Evolutionary conservation across 2,888 invertebrate species (phyloP), one percentile per base, ranked within the genome.

Genomic region (Erebia aethiops): DNA sequence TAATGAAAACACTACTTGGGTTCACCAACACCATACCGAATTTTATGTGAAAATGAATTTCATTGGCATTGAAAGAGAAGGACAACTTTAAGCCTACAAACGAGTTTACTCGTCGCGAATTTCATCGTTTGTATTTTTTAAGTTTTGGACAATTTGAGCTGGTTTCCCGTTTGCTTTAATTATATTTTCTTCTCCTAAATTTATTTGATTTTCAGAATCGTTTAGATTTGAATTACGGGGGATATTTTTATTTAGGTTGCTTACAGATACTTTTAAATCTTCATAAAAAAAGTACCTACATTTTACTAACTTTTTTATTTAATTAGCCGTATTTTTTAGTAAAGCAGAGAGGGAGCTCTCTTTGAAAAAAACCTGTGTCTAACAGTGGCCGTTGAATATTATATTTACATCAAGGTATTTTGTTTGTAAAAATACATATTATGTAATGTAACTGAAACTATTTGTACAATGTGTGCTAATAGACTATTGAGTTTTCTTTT

Each of bases 11-110:
- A 21, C 56, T 70, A 52, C 16, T 57, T 78, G 78, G 78, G 75
- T 13, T 8, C 71, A 78, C 43, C 74, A 56, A 18, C 18, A 49
- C 81, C 80, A 54, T 64, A 68, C 79, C 77, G 66, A 46, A 74
- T 78, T 66, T 73, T 74, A 77, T 81, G 80, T 82, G 83, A 84
- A 86, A 86, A 85, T 85, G 77, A 84, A 84, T 86, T 85, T 81
- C 79, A 81, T 83, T 79, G 77, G 80, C 74, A 83, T 84, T 78
- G 78, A 80, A 74, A 76, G 79, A 74, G 77, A 79, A 80, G 78
- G 78, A 76, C 76, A 84, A 84, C 83, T 85, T 81, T 81, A 57
- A 78, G 78, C 78, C 84, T 81, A 81, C 83, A 82, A 84, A 83
- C 83, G 81, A 81, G 84, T 84, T 81, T 70, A 73, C 65, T 68